Evolutionary conservation across 1,140 invertebrate species (phyloP), one percentile per base, ranked within the genome.

Genomic region (Diprion similis): DNA sequence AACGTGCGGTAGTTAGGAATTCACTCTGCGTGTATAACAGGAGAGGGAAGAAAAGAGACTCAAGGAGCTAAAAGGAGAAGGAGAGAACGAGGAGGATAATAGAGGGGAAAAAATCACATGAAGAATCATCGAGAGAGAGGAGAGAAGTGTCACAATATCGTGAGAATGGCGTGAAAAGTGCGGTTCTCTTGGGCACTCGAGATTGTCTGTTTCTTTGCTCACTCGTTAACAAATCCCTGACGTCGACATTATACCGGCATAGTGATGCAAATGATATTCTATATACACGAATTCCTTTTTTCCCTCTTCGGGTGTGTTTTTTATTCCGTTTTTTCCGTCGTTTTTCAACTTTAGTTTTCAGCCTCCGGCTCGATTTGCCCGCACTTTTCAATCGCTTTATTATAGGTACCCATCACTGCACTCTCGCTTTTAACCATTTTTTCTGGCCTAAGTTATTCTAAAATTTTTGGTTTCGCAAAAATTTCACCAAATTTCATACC

Each of bases 81-180:
- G 24, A 37, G 24, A 37, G 24, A 37, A 37, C 24, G 24, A 37
- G 24, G 24, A 37, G 24, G 24, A 37, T 37, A 37, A 37, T 37
- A 37, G 24, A 37, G 24, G 24, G 24, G 24, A 37, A 37, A 37
- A 37, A 37, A 37, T 37, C 24, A 37, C 24, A 6, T 37, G 24
- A 37, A 37, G 24, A 37, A 37, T 37, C 24, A 37, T 37, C 24
- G 51, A 59, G 11, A 64, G 66, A 13, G 66, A 45, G 59, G 4
- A 64, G 19, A 19, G 37, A 45, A 45, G 66, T 68, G 17, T 18
- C 18, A 68, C 18, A 10, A 68, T 68, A 18, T 45, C 66, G 66
- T 68, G 66, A 45, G 66, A 68, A 68, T 68, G 18, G 66, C 66
- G 66, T 68, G 18, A 68, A 68, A 45, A 68, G 19, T 13, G 66